Conservation (phyloP, 2,113 vertebrate genomes). For the Labeo rohita region DNA sequence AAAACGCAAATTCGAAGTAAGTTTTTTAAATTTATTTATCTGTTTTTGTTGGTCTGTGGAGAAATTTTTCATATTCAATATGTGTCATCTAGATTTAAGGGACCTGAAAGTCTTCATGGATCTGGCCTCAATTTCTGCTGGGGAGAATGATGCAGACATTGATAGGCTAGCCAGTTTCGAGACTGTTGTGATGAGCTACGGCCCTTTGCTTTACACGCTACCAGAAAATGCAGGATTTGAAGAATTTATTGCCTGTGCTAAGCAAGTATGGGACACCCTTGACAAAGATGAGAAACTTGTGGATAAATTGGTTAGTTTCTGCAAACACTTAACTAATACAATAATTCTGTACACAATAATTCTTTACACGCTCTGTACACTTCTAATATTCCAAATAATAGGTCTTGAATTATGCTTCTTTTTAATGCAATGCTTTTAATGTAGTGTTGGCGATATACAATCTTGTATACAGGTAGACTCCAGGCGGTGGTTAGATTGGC, state of each 20-base stretch:
- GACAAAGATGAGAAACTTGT: constrained; percentile 70
- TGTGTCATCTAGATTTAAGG: constrained; percentile 64
- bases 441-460: background rate
- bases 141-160: constrained; percentile 77
- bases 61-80: background rate
- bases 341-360: background rate
- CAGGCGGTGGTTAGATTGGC: constrained; percentile 67
- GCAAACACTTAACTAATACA: background rate
- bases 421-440: background rate
- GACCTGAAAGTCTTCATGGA: constrained; percentile 76
- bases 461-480: constrained; percentile 71
- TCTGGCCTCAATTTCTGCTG: constrained; percentile 76
- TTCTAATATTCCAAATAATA: background rate
- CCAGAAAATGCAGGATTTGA: constrained; percentile 53
- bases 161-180: constrained; percentile 77
- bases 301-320: constrained; percentile 69
- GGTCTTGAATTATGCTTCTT: background rate
- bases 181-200: constrained; percentile 74
- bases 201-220: constrained; percentile 72
- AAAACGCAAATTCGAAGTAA: constrained; percentile 68
- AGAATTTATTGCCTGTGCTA: constrained; percentile 65
- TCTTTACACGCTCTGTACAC: background rate
- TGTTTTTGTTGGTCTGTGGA: background rate
- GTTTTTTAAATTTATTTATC: background rate
- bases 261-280: constrained; percentile 69